A percentile compares a stretch with the other conserved stretches of the same genome.
Conservation (phyloP, 2,113 vertebrate species). For the Eudyptes chrysolophus region DNA sequence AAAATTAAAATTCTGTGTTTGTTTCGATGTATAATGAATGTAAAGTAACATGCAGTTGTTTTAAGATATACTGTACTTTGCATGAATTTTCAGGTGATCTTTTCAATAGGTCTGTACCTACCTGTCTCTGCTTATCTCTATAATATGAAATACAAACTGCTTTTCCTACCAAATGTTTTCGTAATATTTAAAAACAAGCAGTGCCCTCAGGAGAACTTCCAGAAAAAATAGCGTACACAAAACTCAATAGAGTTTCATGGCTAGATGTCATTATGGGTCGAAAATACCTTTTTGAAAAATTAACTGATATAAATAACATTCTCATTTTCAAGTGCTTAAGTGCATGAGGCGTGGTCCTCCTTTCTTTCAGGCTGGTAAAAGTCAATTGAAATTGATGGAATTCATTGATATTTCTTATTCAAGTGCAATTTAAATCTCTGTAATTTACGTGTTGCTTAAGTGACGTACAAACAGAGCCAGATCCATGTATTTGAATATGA, state of each 20-base stretch:
- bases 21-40: not conserved
- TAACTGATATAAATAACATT: not conserved
- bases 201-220: not conserved
- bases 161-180: not conserved
- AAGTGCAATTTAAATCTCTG: not conserved
- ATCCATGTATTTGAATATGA: not conserved
- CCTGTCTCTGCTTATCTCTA: not conserved
- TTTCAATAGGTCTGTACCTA: not conserved
- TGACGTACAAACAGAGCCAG: not conserved
- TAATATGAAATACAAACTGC: slow-evolving; percentile 4
- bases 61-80: not conserved
- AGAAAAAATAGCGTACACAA: not conserved
- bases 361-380: not conserved
- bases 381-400: not conserved
- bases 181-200: not conserved
- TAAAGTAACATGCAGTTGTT: not conserved
- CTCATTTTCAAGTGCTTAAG: not conserved
- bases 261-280: not conserved
- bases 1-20: not conserved
- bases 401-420: not conserved
- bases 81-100: not conserved
- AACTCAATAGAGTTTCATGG: not conserved
- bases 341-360: not conserved
- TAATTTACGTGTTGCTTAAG: not conserved
- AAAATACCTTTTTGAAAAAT: not conserved